These are phyloP conservation scores for Amphiprion percula DNA, from an alignment of 2,113 vertebrate genomes.

Conservation along the genomic window DNA sequence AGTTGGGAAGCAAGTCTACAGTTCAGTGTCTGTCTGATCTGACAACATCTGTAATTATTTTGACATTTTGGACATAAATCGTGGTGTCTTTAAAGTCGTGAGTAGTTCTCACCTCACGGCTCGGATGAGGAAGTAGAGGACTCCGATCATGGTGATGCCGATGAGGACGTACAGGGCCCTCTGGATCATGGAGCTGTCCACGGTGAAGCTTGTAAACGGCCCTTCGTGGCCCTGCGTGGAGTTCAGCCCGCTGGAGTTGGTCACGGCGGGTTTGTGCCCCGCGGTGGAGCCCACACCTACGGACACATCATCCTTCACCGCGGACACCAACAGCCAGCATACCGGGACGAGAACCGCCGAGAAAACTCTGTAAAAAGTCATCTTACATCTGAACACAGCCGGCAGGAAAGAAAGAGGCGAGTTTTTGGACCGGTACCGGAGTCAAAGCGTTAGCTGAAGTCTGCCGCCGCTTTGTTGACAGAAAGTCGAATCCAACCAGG, in stretches of 20 bases:
- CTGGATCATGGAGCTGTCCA: slow-evolving; percentile 71
- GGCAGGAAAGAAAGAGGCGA: fast-evolving
- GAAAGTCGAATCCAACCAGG: slow-evolving; percentile 44
- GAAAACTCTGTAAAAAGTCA: slow-evolving; percentile 45
- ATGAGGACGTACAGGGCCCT: slow-evolving; percentile 76
- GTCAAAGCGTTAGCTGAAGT: neutral
- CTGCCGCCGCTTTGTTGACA: slow-evolving; percentile 51
- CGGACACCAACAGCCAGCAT: slow-evolving; percentile 24
- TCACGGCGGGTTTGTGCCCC: neutral
- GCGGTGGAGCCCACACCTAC: fast-evolving
- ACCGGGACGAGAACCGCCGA: slow-evolving; percentile 10
- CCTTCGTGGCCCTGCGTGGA: neutral
- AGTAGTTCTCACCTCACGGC: slow-evolving; percentile 66
- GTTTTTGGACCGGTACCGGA: neutral
- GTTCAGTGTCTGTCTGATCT: neutral
- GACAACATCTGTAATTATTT: no score
- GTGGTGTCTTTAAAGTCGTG: neutral
- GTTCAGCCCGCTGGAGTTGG: slow-evolving; percentile 14
- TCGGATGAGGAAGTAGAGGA: slow-evolving; percentile 76
- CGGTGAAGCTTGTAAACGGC: neutral
- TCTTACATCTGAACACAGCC: neutral
- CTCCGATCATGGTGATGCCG: slow-evolving; percentile 61
- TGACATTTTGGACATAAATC: no score
- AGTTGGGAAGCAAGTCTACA: neutral
- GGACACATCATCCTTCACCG: fast-evolving